Conservation (phyloP, 2,888 invertebrate genomes). For the Tyria jacobaeae region DNA sequence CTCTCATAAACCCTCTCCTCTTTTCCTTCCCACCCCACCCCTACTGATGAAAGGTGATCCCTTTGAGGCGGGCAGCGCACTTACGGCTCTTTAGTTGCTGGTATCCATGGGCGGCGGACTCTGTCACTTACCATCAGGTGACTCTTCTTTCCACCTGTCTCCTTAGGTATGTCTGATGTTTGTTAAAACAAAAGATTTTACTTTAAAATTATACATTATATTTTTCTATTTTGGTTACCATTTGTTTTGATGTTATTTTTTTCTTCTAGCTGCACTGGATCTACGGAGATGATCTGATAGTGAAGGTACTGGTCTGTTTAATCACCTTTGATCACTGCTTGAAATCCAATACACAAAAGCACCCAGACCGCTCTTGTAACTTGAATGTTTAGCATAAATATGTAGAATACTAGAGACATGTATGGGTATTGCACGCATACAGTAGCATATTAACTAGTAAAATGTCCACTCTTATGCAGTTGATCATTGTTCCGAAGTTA, state of each 20-base stretch:
- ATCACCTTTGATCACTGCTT: slow-evolving; percentile 54
- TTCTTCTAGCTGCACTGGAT: slow-evolving; percentile 68
- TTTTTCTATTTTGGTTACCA: neutral
- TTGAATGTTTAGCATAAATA: slow-evolving; percentile 3
- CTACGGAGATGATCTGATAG: slow-evolving; percentile 75
- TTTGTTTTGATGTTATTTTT: slow-evolving; percentile 40
- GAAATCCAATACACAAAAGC: slow-evolving; percentile 6
- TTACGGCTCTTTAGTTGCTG: no score
- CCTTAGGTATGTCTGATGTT: no score
- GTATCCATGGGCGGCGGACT: no score
- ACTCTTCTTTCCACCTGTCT: no score
- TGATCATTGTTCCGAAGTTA: neutral
- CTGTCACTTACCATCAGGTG: no score
- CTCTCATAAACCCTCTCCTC: no score
- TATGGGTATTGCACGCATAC: neutral
- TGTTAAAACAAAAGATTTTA: no score
- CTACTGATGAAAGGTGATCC: no score
- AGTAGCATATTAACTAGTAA: neutral
- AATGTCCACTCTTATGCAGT: neutral
- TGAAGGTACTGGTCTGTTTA: slow-evolving; percentile 67
- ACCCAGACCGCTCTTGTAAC: slow-evolving; percentile 7
- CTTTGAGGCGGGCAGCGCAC: no score
- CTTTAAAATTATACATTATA: no score
- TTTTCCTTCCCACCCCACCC: no score
- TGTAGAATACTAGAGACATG: neutral